Evolutionary conservation across 2,113 vertebrate species (phyloP).

Genomic region (Erpornis zantholeuca): DNA sequence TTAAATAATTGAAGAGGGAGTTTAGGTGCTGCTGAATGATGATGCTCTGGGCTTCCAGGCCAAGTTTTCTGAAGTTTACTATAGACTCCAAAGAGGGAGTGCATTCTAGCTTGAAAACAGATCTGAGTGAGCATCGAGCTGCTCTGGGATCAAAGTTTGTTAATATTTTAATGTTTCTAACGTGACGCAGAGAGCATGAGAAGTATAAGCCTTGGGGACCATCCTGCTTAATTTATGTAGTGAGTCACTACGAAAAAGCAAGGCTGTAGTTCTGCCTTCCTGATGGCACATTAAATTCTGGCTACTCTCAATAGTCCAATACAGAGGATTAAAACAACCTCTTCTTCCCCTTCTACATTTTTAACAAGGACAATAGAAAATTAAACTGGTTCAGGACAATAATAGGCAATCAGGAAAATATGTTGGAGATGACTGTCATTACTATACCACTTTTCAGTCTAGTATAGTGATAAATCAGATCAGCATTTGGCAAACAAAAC

Average conservation of each 20-base stretch:
- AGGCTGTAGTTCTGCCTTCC: not conserved
- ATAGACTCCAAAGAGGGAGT: not conserved
- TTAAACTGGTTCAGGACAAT: not conserved
- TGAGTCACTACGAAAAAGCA: conserved; percentile 1
- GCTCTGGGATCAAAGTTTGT: conserved; percentile 29
- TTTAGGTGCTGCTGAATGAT: not conserved
- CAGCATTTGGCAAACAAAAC: not conserved
- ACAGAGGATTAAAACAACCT: not conserved
- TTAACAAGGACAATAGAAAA: conserved; percentile 16
- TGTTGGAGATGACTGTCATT: not conserved
- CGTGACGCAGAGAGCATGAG: not conserved
- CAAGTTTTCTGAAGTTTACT: conserved; percentile 22
- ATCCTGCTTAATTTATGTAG: conserved; percentile 31
- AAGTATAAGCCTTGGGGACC: not conserved
- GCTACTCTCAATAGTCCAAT: not conserved
- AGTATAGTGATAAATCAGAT: not conserved
- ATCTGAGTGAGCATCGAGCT: not conserved
- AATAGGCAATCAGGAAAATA: not conserved
- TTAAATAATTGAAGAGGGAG: conserved; percentile 17
- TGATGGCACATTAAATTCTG: not conserved
- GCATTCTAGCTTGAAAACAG: conserved; percentile 30
- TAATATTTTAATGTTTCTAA: conserved; percentile 58
- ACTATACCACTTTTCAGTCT: not conserved
- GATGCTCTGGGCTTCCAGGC: not conserved
- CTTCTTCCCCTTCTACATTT: not conserved